Percentiles rank a stretch among this genome's conserved stretches.
Evolutionary conservation across 2,888 invertebrate species (phyloP).

Genomic region (Venusia cambrica): DNA sequence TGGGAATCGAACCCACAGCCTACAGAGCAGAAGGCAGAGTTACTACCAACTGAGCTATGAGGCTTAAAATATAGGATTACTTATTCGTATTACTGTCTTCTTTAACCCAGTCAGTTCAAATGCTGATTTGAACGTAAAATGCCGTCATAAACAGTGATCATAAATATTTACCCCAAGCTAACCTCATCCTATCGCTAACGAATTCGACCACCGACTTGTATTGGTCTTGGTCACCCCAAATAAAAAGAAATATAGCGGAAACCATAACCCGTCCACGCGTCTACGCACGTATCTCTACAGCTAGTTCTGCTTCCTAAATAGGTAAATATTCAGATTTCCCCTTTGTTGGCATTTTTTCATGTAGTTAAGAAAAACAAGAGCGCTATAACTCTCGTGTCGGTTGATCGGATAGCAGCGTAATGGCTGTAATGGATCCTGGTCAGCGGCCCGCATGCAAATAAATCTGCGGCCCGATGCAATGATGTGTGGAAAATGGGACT

Average conservation of each 20-base stretch:
- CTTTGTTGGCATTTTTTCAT: conserved; percentile 62
- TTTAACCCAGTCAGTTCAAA: too few relatives aligned
- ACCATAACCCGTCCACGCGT: conserved; percentile 71
- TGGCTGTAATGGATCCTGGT: conserved; percentile 81
- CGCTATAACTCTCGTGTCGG: conserved; percentile 76
- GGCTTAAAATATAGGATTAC: too few relatives aligned
- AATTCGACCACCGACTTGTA: conserved; percentile 36
- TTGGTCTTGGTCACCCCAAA: conserved; percentile 45
- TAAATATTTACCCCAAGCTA: conserved; percentile 31
- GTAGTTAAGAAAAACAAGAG: conserved; percentile 76
- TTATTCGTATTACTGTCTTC: too few relatives aligned
- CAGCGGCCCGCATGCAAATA: conserved; percentile 82
- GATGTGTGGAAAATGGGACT: conserved; percentile 80
- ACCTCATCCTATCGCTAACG: conserved; percentile 25
- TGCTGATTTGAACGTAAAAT: background rate
- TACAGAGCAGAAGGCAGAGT: too few relatives aligned
- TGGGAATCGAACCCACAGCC: too few relatives aligned
- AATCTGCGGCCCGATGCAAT: conserved; percentile 80
- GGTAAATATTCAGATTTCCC: conserved; percentile 58
- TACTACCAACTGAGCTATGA: too few relatives aligned
- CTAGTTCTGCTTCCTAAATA: conserved; percentile 51
- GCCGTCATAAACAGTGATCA: conserved; percentile 9
- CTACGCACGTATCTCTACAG: conserved; percentile 54
- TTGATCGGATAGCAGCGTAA: conserved; percentile 77
- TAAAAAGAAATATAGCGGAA: conserved; percentile 67